phyloP scores from a whole-genome alignment of 2,113 vertebrate species.

The Pluvianellus socialis region DNA sequence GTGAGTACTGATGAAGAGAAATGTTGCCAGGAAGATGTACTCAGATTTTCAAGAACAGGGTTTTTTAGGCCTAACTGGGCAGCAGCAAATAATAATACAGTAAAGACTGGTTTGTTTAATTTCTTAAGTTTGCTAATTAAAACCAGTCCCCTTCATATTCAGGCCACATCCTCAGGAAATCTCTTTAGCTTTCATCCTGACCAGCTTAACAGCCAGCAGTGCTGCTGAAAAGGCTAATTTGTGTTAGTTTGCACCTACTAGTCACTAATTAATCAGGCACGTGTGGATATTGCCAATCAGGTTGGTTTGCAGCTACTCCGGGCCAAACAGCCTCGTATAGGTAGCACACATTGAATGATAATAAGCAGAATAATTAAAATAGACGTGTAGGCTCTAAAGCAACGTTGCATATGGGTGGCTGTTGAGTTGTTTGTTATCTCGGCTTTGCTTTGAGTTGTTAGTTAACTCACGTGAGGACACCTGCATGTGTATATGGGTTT shows the following conservation, averaged over 20 bases:
- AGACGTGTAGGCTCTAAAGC: background rate
- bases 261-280: background rate
- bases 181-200: background rate
- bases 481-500: background rate
- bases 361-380: background rate
- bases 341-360: background rate
- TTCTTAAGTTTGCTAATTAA: background rate
- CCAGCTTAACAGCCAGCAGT: background rate
- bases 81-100: background rate
- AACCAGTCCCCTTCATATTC: background rate
- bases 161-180: background rate
- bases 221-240: background rate
- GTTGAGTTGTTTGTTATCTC: background rate
- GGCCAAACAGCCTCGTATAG: background rate
- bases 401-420: background rate
- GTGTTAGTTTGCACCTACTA: background rate
- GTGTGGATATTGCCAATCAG: background rate
- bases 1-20: background rate
- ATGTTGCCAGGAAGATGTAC: background rate
- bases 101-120: background rate
- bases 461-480: background rate
- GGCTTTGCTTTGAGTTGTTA: no score
- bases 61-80: background rate
- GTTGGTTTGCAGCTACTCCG: background rate
- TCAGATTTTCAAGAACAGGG: background rate